A percentile compares a stretch with the other conserved stretches of the same genome.
Evolutionary conservation across 2,888 invertebrate species (phyloP).

Genomic region (Vesta saturnalis): DNA sequence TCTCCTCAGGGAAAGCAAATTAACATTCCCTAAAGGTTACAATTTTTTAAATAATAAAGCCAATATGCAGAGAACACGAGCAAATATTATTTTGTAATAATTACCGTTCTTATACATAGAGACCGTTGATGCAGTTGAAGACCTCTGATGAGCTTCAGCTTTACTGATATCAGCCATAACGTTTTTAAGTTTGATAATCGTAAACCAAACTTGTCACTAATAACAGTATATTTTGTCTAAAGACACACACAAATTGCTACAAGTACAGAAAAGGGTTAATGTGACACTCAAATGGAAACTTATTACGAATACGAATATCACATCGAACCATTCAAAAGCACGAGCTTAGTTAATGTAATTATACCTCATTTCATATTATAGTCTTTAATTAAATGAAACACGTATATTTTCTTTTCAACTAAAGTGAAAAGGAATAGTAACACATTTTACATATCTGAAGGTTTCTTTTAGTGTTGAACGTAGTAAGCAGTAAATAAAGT

Average conservation of each 20-base stretch:
- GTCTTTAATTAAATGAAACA: slow-evolving; percentile 1
- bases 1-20: too few species aligned
- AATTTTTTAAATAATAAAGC: too few species aligned
- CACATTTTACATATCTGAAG: neutral
- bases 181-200: neutral
- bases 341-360: slow-evolving; percentile 6
- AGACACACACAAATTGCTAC: neutral
- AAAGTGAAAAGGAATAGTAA: neutral
- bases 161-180: neutral
- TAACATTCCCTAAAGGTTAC: too few species aligned
- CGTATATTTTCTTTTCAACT: neutral
- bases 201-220: too few species aligned
- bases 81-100: too few species aligned
- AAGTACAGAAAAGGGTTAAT: neutral
- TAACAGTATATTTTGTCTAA: too few species aligned
- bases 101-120: slow-evolving; percentile 48
- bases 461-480: too few species aligned
- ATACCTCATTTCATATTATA: neutral
- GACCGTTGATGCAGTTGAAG: slow-evolving; percentile 31
- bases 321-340: slow-evolving; percentile 1
- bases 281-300: neutral
- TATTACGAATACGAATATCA: too few species aligned
- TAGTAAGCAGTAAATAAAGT: neutral
- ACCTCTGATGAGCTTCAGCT: slow-evolving; percentile 1
- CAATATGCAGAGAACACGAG: too few species aligned